Evolutionary conservation across 2,888 invertebrate species (phyloP).

Genomic region (Gonocerus acuteangulatus): DNA sequence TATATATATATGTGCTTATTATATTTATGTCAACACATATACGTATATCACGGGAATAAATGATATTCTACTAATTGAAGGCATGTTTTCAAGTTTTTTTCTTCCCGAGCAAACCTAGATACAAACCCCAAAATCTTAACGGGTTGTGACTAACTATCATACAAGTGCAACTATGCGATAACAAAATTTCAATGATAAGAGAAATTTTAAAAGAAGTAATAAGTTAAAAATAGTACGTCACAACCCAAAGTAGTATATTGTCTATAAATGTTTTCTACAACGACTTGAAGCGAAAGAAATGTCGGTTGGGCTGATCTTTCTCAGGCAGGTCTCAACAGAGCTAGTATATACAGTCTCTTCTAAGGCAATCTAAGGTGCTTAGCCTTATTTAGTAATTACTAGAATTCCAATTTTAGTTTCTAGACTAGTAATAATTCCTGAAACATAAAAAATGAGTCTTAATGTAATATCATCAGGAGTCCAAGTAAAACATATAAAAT

Average conservation of each 20-base stretch:
- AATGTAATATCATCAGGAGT: background rate
- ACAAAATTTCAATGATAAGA: too few relatives aligned
- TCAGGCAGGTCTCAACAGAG: constrained; percentile 10
- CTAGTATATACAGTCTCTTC: constrained; percentile 6
- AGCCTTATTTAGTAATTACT: constrained; percentile 15
- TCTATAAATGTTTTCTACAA: constrained; percentile 10
- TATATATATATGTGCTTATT: too few relatives aligned
- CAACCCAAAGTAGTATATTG: constrained; percentile 2
- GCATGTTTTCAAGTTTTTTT: too few relatives aligned
- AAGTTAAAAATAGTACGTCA: background rate
- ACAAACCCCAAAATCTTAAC: too few relatives aligned
- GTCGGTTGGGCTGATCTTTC: constrained; percentile 17
- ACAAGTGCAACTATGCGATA: too few relatives aligned
- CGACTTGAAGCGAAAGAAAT: constrained; percentile 13
- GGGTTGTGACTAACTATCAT: too few relatives aligned
- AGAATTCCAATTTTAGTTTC: constrained; percentile 12
- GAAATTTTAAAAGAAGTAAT: too few relatives aligned
- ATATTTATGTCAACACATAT: too few relatives aligned
- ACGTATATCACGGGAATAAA: too few relatives aligned
- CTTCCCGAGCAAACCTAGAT: too few relatives aligned
- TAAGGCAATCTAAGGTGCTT: constrained; percentile 21
- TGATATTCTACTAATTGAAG: too few relatives aligned
- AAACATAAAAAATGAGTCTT: background rate
- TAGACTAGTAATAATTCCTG: constrained; percentile 24
- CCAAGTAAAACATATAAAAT: too few relatives aligned